These are phyloP conservation scores for Ptyas mucosa DNA, from an alignment of 2,113 vertebrate genomes.

Conservation along the genomic window DNA sequence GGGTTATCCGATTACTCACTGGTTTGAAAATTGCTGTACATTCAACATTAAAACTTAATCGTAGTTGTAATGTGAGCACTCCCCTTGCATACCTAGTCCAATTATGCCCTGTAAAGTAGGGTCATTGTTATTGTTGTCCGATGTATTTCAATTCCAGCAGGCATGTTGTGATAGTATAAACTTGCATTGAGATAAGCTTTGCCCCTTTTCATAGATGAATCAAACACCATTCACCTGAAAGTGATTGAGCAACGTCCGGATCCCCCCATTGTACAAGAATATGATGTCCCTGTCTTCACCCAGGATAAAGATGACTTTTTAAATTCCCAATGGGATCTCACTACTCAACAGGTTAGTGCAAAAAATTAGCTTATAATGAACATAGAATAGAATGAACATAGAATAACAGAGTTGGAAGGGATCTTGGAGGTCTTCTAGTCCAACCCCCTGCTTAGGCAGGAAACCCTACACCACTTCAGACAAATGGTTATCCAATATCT, in stretches of 20 bases:
- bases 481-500: no score
- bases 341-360: constrained; percentile 86
- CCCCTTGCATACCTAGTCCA: not conserved
- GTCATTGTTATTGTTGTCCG: not conserved
- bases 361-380: not conserved
- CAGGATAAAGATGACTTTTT: constrained; percentile 91
- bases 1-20: not conserved
- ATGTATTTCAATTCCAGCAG: not conserved
- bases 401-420: no score
- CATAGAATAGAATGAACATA: no score
- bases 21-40: not conserved
- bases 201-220: constrained; percentile 76
- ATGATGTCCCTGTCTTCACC: constrained; percentile 92
- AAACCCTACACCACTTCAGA: no score
- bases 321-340: constrained; percentile 96
- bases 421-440: no score
- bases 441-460: no score
- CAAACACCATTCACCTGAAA: constrained; percentile 95
- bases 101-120: not conserved
- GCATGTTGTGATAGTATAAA: not conserved
- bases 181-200: not conserved
- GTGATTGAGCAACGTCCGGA: constrained; percentile 88
- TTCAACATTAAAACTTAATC: not conserved
- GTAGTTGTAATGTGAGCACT: not conserved
- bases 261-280: constrained; percentile 89